Evolutionary conservation across 2,888 invertebrate species (phyloP).

Genomic region (Drosophila borborema): DNA sequence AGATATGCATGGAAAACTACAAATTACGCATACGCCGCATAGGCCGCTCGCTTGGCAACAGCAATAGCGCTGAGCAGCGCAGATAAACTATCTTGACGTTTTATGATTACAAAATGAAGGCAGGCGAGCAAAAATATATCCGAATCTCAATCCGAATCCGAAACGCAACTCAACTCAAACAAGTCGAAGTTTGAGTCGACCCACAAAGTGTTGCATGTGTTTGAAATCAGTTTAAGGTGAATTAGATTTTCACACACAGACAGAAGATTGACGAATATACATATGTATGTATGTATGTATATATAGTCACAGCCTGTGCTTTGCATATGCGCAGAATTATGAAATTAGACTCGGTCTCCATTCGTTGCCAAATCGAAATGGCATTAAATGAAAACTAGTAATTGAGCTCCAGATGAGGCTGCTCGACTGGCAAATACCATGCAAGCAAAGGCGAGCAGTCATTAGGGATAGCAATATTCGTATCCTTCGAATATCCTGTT

Average conservation of each 20-base stretch:
- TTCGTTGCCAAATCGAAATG: conserved; percentile 70
- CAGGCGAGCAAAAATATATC: conserved; percentile 34
- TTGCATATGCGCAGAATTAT: conserved; percentile 66
- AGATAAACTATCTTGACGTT: conserved; percentile 63
- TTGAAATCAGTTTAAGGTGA: conserved; percentile 68
- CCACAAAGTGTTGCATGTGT: conserved; percentile 48
- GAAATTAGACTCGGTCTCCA: conserved; percentile 63
- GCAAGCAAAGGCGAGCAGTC: too few relatives aligned
- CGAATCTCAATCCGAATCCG: conserved; percentile 26
- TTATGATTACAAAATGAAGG: conserved; percentile 56
- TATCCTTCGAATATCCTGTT: not conserved
- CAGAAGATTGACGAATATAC: conserved; percentile 21
- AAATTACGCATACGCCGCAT: conserved; percentile 74
- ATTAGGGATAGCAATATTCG: not conserved
- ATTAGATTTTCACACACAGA: conserved; percentile 70
- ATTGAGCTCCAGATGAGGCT: not conserved
- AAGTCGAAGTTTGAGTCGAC: conserved; percentile 32
- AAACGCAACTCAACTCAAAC: conserved; percentile 34
- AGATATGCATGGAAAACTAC: conserved; percentile 78
- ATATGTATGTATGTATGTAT: not conserved
- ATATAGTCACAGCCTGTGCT: conserved; percentile 19
- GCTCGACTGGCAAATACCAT: conserved; percentile 5
- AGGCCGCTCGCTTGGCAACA: conserved; percentile 50
- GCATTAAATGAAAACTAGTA: conserved; percentile 58
- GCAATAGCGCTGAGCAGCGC: conserved; percentile 11